A percentile compares a stretch with the other conserved stretches of the same genome.
phyloP scores from a whole-genome alignment of 2,113 vertebrate species.

The Cairina moschata region DNA sequence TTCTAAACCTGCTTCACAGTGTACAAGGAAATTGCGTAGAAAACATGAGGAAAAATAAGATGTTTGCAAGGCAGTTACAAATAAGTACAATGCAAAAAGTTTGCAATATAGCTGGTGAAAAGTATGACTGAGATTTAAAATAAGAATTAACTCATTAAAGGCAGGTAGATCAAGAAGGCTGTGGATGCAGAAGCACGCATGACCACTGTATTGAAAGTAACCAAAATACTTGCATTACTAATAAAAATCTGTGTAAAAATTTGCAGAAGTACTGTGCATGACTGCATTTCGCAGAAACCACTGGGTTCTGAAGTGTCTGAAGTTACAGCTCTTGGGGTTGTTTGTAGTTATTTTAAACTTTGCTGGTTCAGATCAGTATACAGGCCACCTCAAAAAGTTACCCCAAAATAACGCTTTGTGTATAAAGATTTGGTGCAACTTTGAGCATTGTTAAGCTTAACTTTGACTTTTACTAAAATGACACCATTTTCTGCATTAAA shows the following conservation, averaged over 20 bases:
- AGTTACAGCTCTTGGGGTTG: neutral
- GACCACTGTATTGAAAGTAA: neutral
- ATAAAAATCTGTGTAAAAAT: neutral
- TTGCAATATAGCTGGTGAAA: neutral
- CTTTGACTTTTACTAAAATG: neutral
- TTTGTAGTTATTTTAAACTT: neutral
- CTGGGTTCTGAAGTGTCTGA: neutral
- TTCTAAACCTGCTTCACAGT: neutral
- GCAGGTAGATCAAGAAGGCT: neutral
- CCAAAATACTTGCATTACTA: no score
- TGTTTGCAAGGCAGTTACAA: neutral
- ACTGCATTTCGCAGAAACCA: neutral
- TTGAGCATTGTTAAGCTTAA: neutral
- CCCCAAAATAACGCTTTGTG: neutral
- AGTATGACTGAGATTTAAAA: neutral
- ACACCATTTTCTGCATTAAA: neutral
- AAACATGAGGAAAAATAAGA: neutral
- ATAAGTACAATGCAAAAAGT: neutral
- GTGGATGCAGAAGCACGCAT: neutral
- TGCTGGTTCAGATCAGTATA: neutral
- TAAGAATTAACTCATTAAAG: neutral
- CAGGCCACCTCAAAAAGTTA: neutral
- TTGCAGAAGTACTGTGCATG: neutral
- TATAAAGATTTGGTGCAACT: neutral
- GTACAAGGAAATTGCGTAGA: neutral